Base-by-base conservation (phyloP, 2,113 vertebrate species). In the Dasyurus viverrinus region DNA sequence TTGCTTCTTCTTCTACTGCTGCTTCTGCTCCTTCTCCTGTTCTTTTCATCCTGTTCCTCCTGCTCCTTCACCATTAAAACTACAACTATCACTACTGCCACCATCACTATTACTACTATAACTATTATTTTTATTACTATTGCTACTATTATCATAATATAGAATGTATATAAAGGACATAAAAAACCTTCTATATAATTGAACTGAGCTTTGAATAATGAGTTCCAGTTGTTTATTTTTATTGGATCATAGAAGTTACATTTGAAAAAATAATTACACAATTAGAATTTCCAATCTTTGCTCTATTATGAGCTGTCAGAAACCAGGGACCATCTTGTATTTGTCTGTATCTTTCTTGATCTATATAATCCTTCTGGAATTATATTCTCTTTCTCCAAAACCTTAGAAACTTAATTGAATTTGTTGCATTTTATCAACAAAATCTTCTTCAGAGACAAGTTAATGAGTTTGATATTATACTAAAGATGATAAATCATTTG, bases 401-500 rank as follows among this genome's bases (percentile, higher is more conserved):
- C n/a, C 68, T 84, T 84, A 84, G 68, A n/a, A 84, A 42, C 6
- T 84, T 84, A 4, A 84, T 84, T 84, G 36, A 84, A 84, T 84
- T 84, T 84, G n/a, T 42, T 23, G 19, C 23, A 42, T n/a, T 42
- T 84, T 84, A 84, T 42, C n/a, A 84, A 42, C 6, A 84, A 84
- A 84, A n/a, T 48, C 7, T 84, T 84, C n/a, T 42, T 42, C 68
- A 84, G n/a, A 84, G 16, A 84, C 36, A 84, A 84, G 68, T 42
- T 84, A 42, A 84, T 42, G n/a, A 42, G 19, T 19, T 42, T 42
- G n/a, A 84, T 84, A n/a, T 42, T 42, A 84, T 2, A 5, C 68
- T 84, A 84, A 84, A 84, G 68, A 84, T 8, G 19, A 42, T 42
- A 84, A 91, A 90, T 27, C 54, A 89, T 94, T 94, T 93, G 57